A percentile compares a stretch with the other conserved stretches of the same genome.
Evolutionary conservation across 2,888 invertebrate species (phyloP).

Genomic region (Hermaeophaga mercurialis): DNA sequence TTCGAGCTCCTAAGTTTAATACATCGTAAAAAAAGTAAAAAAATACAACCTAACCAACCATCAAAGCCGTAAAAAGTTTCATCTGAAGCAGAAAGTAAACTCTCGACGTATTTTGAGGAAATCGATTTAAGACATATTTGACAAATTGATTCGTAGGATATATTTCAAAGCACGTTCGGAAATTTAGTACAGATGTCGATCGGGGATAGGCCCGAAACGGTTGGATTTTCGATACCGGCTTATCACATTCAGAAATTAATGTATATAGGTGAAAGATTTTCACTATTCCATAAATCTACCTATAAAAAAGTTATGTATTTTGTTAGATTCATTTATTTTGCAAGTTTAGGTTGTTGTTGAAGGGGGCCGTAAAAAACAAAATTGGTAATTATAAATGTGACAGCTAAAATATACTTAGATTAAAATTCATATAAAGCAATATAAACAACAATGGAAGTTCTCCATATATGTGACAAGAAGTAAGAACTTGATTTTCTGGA

Average conservation of each 20-base stretch:
- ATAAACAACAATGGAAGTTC: too few species aligned
- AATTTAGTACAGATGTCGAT: conserved; percentile 17
- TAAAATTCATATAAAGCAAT: too few species aligned
- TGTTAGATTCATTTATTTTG: too few species aligned
- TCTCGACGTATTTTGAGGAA: conserved; percentile 13
- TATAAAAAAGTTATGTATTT: too few species aligned
- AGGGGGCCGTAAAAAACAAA: too few species aligned
- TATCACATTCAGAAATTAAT: conserved; percentile 21
- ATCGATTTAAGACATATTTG: conserved; percentile 23
- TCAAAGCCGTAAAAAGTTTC: conserved; percentile 18
- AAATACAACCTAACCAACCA: conserved; percentile 18
- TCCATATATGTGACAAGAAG: too few species aligned
- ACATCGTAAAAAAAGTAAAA: conserved; percentile 16
- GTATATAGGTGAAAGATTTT: conserved; percentile 21
- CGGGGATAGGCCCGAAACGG: conserved; percentile 4
- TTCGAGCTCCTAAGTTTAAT: neutral
- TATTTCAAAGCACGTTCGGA: conserved; percentile 26
- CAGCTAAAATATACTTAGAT: too few species aligned
- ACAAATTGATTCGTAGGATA: conserved; percentile 26
- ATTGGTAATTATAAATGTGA: too few species aligned
- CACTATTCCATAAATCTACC: too few species aligned
- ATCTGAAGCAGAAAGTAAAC: conserved; percentile 23
- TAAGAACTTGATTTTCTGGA: too few species aligned
- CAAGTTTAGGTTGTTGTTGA: too few species aligned
- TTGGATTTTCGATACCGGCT: conserved; percentile 21